Evolutionary conservation across 2,113 vertebrate genomes (phyloP).

Genomic region (Lepisosteus oculatus): DNA sequence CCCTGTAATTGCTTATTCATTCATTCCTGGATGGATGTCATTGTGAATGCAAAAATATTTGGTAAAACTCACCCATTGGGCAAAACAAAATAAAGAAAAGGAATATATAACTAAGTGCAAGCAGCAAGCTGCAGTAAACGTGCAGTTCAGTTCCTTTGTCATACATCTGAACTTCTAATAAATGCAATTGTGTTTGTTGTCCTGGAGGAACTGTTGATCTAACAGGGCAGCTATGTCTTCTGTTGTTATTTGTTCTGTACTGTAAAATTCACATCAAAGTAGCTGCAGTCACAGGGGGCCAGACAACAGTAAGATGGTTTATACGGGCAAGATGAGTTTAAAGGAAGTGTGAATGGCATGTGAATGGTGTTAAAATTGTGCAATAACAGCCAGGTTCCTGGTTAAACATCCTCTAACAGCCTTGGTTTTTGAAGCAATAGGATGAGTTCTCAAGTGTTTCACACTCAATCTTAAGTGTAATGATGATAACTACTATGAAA

Average conservation of each 20-base stretch:
- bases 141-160: slow-evolving; percentile 17
- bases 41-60: not conserved
- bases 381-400: too few species aligned
- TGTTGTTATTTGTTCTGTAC: not conserved
- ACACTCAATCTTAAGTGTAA: too few species aligned
- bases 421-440: not conserved
- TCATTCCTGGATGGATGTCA: not conserved
- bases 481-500: too few species aligned
- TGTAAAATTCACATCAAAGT: not conserved
- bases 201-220: slow-evolving; percentile 8
- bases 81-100: not conserved
- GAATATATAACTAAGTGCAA: not conserved
- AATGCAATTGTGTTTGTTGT: slow-evolving; percentile 27
- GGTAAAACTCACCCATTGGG: not conserved
- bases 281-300: not conserved
- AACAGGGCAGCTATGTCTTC: slow-evolving; percentile 1
- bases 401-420: too few species aligned
- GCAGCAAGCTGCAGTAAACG: slow-evolving; percentile 5
- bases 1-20: not conserved
- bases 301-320: not conserved
- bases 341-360: not conserved
- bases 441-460: not conserved
- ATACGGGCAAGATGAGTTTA: not conserved
- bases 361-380: too few species aligned
- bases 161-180: slow-evolving; percentile 2